Evolutionary conservation across 2,888 invertebrate species (phyloP).

Genomic region (Caenorhabditis becei): DNA sequence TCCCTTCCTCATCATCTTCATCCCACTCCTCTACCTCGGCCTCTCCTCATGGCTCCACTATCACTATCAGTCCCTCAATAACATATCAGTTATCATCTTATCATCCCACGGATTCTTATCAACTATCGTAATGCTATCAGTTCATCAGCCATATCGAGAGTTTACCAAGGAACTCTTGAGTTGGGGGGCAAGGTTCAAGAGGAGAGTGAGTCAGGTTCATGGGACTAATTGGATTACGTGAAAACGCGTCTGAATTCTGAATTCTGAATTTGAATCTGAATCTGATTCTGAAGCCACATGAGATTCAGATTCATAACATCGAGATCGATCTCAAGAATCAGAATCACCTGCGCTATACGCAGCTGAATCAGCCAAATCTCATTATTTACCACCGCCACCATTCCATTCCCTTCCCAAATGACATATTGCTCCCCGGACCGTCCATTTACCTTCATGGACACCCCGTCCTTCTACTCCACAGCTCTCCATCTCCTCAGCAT

Average conservation of each 20-base stretch:
- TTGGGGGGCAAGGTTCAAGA: not conserved
- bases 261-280: too few species aligned
- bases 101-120: slow-evolving; percentile 8
- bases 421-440: not conserved
- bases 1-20: not conserved
- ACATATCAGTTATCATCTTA: slow-evolving; percentile 11
- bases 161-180: too few species aligned
- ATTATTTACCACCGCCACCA: not conserved
- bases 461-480: not conserved
- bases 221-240: too few species aligned
- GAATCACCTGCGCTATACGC: too few species aligned
- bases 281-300: too few species aligned
- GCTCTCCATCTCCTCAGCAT: not conserved
- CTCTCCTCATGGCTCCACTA: not conserved
- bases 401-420: not conserved
- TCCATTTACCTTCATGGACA: not conserved
- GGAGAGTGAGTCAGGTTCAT: too few species aligned
- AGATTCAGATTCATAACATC: too few species aligned
- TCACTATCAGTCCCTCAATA: slow-evolving; percentile 20
- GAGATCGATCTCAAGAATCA: too few species aligned
- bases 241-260: too few species aligned
- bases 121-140: not conserved
- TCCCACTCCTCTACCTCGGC: not conserved
- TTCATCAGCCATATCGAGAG: slow-evolving; percentile 22
- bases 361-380: too few species aligned